Conservation (phyloP, 2,113 vertebrate genomes). For the Lynx canadensis region DNA sequence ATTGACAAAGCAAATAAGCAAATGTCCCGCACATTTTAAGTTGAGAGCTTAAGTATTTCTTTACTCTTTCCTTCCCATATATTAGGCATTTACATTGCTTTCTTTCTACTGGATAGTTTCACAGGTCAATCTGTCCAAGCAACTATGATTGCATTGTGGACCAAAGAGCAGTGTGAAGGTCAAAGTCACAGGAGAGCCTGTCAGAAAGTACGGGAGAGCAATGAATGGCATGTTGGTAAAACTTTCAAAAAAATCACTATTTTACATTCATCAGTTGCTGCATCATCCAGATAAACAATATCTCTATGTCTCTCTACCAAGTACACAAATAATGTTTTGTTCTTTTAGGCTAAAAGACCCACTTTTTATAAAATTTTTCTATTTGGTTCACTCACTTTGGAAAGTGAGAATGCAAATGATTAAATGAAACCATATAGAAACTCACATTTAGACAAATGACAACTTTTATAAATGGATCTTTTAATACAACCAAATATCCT, state of each 20-base stretch:
- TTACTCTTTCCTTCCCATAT: background rate
- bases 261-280: background rate
- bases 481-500: slow-evolving; percentile 44
- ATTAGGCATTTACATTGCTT: background rate
- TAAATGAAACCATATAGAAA: slow-evolving; percentile 52
- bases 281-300: background rate
- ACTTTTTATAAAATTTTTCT: slow-evolving; percentile 35
- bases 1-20: slow-evolving; percentile 67
- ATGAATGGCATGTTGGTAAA: background rate
- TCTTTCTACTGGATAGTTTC: background rate
- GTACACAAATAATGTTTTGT: background rate
- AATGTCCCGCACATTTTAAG: slow-evolving; percentile 15
- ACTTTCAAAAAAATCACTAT: background rate
- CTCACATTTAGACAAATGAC: slow-evolving; percentile 35
- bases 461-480: slow-evolving; percentile 34
- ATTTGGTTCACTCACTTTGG: slow-evolving; percentile 42
- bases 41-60: background rate
- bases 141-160: background rate
- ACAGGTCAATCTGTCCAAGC: background rate
- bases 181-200: background rate
- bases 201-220: background rate
- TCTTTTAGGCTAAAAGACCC: background rate
- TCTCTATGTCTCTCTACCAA: background rate
- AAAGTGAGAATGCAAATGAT: slow-evolving; percentile 55
- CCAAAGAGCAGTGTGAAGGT: background rate